Conservation (phyloP, 2,888 invertebrate species). For the Limnephilus marmoratus region DNA sequence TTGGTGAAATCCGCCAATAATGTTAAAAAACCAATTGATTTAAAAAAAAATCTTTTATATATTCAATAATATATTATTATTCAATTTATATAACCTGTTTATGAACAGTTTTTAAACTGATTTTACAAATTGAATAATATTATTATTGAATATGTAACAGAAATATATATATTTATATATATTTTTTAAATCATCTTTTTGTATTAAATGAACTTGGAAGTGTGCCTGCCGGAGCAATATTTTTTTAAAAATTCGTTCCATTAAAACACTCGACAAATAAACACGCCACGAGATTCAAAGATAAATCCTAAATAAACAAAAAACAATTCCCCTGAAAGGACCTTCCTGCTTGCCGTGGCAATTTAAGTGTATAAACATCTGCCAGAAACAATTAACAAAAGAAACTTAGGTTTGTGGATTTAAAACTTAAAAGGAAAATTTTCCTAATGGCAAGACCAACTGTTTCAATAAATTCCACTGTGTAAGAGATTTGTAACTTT, state of each 20-base stretch:
- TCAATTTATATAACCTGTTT: too few relatives aligned
- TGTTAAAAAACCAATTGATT: too few relatives aligned
- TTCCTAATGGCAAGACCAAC: background rate
- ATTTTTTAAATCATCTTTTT: too few relatives aligned
- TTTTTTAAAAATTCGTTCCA: background rate
- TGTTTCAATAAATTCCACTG: background rate
- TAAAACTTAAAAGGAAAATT: background rate
- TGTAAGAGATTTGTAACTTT: background rate
- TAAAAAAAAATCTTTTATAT: too few relatives aligned
- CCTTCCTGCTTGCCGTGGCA: background rate
- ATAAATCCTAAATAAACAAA: background rate
- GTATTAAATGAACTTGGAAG: too few relatives aligned
- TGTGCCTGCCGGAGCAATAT: background rate
- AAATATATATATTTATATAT: too few relatives aligned
- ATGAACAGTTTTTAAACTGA: too few relatives aligned
- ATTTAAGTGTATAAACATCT: background rate
- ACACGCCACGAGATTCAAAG: background rate
- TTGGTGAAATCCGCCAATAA: too few relatives aligned
- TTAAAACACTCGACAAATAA: background rate
- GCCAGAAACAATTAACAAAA: background rate
- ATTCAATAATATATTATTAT: too few relatives aligned
- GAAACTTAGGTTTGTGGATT: background rate
- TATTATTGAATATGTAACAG: too few relatives aligned
- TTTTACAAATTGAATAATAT: too few relatives aligned
- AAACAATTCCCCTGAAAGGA: background rate